Percentiles rank a stretch among this genome's conserved stretches.
phyloP scores from a whole-genome alignment of 2,113 vertebrate species.

The Seriola quinqueradiata region DNA sequence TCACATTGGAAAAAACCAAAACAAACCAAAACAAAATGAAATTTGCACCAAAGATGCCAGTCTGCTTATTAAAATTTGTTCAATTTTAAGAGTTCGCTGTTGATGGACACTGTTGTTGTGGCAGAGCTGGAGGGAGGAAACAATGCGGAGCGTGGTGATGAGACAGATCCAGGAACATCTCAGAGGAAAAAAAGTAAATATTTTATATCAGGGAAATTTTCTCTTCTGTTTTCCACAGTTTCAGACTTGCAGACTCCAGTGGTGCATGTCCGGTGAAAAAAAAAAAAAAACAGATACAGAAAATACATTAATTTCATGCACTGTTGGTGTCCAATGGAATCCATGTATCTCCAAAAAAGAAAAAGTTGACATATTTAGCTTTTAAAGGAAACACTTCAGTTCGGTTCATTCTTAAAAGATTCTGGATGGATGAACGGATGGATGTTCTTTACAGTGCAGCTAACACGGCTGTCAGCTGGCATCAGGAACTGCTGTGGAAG shows the following conservation, averaged over 20 bases:
- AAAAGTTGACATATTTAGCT: neutral
- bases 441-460: constrained; percentile 10
- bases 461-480: constrained; percentile 39
- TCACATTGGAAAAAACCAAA: neutral
- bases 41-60: neutral
- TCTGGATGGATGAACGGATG: neutral
- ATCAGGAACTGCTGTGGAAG: constrained; percentile 18
- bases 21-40: neutral
- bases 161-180: neutral
- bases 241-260: neutral
- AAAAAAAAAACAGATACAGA: neutral
- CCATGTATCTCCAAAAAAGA: neutral
- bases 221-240: neutral
- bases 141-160: neutral
- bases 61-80: neutral
- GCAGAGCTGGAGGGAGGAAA: neutral
- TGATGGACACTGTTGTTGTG: neutral
- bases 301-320: neutral
- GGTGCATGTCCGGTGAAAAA: neutral
- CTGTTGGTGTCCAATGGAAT: neutral
- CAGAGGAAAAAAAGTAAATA: neutral
- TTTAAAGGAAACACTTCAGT: neutral
- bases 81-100: neutral
- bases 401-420: neutral
- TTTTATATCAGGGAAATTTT: neutral